Evolutionary conservation across 2,797 vertebrate species (phyloP).

Genomic region (Triplophysa bombifrons): DNA sequence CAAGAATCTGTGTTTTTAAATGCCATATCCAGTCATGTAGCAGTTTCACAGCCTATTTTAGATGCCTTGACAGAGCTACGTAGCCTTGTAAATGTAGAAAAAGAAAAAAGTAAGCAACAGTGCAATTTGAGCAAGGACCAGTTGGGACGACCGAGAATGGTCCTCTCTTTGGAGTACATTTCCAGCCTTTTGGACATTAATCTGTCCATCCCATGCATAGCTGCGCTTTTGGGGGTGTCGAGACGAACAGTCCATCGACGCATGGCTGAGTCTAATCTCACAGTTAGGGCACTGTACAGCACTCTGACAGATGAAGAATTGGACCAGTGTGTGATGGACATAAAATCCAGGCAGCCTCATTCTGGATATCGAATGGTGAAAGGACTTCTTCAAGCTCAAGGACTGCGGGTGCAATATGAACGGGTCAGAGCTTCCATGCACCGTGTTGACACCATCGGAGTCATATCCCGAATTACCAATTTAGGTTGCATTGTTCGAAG

Average conservation of each 20-base stretch:
- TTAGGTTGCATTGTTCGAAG: slow-evolving; percentile 44
- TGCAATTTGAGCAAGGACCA: slow-evolving; percentile 30
- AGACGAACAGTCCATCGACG: slow-evolving; percentile 5
- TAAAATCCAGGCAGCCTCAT: slow-evolving; percentile 21
- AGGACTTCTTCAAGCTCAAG: slow-evolving; percentile 25
- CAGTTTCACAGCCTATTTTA: slow-evolving; percentile 1
- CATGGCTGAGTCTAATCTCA: slow-evolving; percentile 23
- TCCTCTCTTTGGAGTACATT: neutral
- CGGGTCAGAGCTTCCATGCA: slow-evolving; percentile 30
- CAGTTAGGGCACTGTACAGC: slow-evolving; percentile 18
- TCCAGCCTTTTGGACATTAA: slow-evolving; percentile 18
- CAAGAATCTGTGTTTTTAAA: slow-evolving; percentile 51
- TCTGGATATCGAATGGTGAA: slow-evolving; percentile 34
- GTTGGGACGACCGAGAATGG: slow-evolving; percentile 1
- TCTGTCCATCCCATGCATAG: slow-evolving; percentile 23
- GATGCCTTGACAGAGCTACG: neutral
- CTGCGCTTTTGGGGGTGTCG: slow-evolving; percentile 11
- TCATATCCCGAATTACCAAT: slow-evolving; percentile 11
- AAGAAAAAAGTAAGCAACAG: slow-evolving; percentile 9
- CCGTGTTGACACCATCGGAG: slow-evolving; percentile 19
- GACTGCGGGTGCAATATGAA: slow-evolving; percentile 24
- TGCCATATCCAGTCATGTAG: slow-evolving; percentile 37
- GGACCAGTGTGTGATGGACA: slow-evolving; percentile 13
- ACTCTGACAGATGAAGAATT: slow-evolving; percentile 23
- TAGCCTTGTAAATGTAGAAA: slow-evolving; percentile 2